Conservation (phyloP, 2,888 invertebrate species). For the Cephus nigrinus region DNA sequence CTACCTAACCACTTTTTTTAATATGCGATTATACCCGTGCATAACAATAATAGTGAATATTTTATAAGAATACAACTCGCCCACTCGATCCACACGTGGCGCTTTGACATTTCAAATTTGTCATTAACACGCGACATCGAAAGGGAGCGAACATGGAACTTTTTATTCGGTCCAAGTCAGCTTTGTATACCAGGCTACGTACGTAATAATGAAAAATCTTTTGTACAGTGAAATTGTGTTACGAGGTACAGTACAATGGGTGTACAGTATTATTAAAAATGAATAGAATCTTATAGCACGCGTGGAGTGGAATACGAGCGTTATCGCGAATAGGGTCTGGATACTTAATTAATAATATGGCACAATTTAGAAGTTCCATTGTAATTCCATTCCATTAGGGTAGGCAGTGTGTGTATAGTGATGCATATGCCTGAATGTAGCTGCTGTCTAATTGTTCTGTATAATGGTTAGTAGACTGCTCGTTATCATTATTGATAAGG, state of each 20-base stretch:
- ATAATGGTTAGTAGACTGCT: not conserved
- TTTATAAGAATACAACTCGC: not conserved
- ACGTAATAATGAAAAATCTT: not conserved
- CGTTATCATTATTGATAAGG: not conserved
- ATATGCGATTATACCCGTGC: not conserved
- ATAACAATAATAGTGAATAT: not conserved
- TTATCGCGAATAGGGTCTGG: constrained; percentile 26
- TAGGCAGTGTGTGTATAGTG: not conserved
- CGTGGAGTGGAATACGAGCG: constrained; percentile 4
- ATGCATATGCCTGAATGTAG: not conserved
- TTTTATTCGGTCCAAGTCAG: not conserved
- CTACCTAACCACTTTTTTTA: not conserved
- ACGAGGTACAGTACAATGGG: not conserved
- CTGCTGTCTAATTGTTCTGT: not conserved
- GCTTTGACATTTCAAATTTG: not conserved
- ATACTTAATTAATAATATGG: constrained; percentile 43
- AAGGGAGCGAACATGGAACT: not conserved
- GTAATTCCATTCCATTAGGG: not conserved
- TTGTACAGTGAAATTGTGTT: not conserved
- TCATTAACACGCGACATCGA: not conserved
- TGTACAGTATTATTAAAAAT: not conserved
- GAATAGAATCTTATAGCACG: not conserved
- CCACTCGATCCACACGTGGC: not conserved
- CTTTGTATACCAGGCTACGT: not conserved
- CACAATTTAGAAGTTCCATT: not conserved